Base-by-base conservation (phyloP, 2,113 vertebrate species). In the Corydoras maculifer region DNA sequence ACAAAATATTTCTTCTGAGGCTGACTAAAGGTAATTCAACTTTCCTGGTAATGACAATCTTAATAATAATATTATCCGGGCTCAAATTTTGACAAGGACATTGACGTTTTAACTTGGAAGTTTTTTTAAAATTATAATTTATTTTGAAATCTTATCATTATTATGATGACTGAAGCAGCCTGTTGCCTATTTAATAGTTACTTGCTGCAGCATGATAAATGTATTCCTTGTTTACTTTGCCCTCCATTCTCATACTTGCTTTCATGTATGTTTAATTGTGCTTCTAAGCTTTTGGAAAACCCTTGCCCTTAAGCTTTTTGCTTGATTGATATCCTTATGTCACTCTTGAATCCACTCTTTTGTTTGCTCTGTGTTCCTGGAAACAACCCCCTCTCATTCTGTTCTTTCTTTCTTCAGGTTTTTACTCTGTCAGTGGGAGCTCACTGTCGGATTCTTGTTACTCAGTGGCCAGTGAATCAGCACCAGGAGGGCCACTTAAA, bases 341-440 rank as follows among this genome's bases (percentile, higher is more conserved):
- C 35, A 43, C 35, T 8, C 35, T 4, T 43, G 35, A 43, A 43
- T 43, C 4, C 7, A 43, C 35, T 43, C 7, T 43, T 43, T 74
- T 57, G 31, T 68, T 68, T 31, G 14, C 15, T 11, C 2, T 30
- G 29, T 14, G 29, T 68, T 70, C 35, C 74, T 68, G 51, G 63
- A 32, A 54, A 12, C 31, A 32, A 55, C 15, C 13, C 63, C 55
- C 54, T 9, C 18, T 43, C 63, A 49, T 49, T 9, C 18, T 43
- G 9, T 13, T 29, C 74, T 67, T 64, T 6, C 13, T 77, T 49
- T 62, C 8, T 65, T 0, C 74, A 92, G 91, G 91, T 49, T 92
- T 93, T 80, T 92, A 91, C 54, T 91, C 90, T 0, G 90, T 91
- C 62, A 91, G 88, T n/a, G 91, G 89, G 31, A 91, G 90, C 80